phyloP scores from a whole-genome alignment of 2,113 vertebrate species.

The Nematolebias whitei region DNA sequence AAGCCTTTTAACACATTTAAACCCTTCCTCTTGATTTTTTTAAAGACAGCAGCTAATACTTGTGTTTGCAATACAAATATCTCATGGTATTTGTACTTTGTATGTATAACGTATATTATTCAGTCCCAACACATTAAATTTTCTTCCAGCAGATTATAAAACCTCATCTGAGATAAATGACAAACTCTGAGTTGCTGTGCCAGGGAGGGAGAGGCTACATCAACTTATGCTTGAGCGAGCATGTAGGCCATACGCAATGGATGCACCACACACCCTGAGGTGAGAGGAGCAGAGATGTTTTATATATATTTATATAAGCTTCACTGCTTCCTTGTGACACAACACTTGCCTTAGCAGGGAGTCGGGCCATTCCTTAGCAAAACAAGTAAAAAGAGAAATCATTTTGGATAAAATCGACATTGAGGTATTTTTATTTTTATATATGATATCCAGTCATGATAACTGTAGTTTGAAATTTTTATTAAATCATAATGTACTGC shows the following conservation, averaged over 20 bases:
- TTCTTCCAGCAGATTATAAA: conserved; percentile 55
- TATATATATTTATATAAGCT: conserved; percentile 41
- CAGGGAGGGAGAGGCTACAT: conserved; percentile 62
- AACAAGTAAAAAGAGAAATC: conserved; percentile 24
- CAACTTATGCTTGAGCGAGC: conserved; percentile 76
- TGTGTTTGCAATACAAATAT: conserved; percentile 16
- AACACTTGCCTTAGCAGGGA: conserved; percentile 32
- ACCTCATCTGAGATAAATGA: conserved; percentile 67
- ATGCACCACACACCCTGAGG: conserved; percentile 74
- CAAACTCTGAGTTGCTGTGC: conserved; percentile 55
- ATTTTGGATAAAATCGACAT: not conserved
- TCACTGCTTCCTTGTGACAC: conserved; percentile 8
- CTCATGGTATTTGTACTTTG: not conserved
- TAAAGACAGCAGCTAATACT: conserved; percentile 8
- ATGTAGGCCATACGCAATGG: conserved; percentile 80
- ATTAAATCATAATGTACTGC: not conserved
- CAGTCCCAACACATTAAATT: conserved; percentile 28
- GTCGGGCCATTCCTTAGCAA: conserved; percentile 37
- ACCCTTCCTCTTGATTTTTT: not conserved
- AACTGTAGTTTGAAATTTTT: not conserved
- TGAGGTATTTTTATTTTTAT: not conserved
- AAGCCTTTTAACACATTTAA: not conserved
- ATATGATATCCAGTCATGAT: not conserved
- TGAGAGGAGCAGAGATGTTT: conserved; percentile 57
- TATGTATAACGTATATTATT: not conserved